These are phyloP conservation scores for Caenorhabditis sinica DNA, from an alignment of 2,888 invertebrate genomes.

Conservation along the genomic window DNA sequence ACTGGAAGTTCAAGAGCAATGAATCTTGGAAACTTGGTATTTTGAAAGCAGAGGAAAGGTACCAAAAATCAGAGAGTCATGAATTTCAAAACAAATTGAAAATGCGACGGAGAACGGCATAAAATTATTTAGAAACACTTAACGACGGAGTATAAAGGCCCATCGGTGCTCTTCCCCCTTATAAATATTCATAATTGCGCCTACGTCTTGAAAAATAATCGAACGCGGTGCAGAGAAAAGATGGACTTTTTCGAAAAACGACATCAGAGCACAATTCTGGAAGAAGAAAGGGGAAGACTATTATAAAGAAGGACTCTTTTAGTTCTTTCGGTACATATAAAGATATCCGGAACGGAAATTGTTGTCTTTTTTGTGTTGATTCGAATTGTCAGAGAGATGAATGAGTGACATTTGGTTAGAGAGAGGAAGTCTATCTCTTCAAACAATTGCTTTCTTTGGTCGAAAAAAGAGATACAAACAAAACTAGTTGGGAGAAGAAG, in stretches of 20 bases:
- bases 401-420: slow-evolving; percentile 43
- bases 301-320: slow-evolving; percentile 24
- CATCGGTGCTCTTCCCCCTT: not conserved
- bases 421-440: not conserved
- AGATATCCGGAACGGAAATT: slow-evolving; percentile 55
- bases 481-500: not conserved
- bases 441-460: slow-evolving; percentile 26
- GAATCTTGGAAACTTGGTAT: too few species aligned
- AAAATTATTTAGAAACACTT: slow-evolving; percentile 37
- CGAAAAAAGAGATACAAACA: slow-evolving; percentile 21
- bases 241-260: not conserved
- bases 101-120: slow-evolving; percentile 15
- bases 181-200: slow-evolving; percentile 56
- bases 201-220: slow-evolving; percentile 52
- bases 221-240: slow-evolving; percentile 23
- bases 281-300: slow-evolving; percentile 10
- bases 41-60: too few species aligned
- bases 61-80: not conserved
- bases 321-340: slow-evolving; percentile 10
- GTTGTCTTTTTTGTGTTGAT: slow-evolving; percentile 42
- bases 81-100: not conserved
- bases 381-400: slow-evolving; percentile 35
- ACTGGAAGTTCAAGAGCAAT: too few species aligned
- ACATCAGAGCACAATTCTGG: slow-evolving; percentile 15
- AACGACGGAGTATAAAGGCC: not conserved